A percentile compares a stretch with the other conserved stretches of the same genome.
Evolutionary conservation across 2,888 invertebrate genomes (phyloP).

Genomic region (Mythimna loreyi): DNA sequence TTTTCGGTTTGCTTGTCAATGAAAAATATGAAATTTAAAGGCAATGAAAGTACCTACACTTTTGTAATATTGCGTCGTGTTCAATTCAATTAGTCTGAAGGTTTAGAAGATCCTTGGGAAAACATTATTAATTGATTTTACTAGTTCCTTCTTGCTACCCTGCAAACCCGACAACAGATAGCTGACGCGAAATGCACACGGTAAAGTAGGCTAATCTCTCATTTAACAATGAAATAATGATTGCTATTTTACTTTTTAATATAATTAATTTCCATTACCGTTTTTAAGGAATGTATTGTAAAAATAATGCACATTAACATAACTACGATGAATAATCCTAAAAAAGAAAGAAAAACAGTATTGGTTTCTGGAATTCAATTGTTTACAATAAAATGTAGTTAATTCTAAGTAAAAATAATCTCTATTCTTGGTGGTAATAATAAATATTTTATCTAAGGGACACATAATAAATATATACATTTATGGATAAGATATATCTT

Average conservation of each 20-base stretch:
- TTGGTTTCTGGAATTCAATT: conserved; percentile 18
- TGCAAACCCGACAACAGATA: too few species aligned
- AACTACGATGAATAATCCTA: background rate
- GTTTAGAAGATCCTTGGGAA: too few species aligned
- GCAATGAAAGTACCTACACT: too few species aligned
- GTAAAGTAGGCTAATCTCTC: background rate
- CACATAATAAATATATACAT: conserved; percentile 49
- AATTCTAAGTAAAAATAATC: conserved; percentile 15
- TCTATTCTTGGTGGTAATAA: conserved; percentile 31
- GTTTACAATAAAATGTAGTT: conserved; percentile 19
- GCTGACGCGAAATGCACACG: background rate
- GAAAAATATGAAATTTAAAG: too few species aligned
- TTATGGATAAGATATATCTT: conserved; percentile 37
- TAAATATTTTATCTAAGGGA: conserved; percentile 28
- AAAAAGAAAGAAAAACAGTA: background rate
- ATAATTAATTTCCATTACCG: too few species aligned
- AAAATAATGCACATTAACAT: background rate
- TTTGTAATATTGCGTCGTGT: too few species aligned
- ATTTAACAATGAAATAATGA: background rate
- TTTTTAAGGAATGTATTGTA: background rate
- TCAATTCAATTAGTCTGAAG: too few species aligned
- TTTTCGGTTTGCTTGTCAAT: too few species aligned
- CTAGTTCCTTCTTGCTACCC: background rate
- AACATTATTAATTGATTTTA: background rate
- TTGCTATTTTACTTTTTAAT: background rate